Evolutionary conservation across 2,888 invertebrate genomes (phyloP).

Genomic region (Orchesellides sinensis): DNA sequence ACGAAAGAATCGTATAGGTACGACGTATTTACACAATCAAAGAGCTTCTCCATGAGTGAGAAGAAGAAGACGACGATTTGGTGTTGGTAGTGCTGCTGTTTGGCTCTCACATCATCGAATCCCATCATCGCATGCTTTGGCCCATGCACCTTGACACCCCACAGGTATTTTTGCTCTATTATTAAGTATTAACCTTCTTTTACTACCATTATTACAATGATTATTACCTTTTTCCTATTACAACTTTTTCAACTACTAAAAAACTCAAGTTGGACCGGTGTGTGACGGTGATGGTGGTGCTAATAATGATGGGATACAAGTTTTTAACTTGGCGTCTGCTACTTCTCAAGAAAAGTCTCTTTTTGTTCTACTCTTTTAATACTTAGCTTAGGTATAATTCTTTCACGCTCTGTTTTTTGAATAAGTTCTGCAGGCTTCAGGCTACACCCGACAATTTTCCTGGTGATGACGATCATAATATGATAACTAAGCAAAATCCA

Average conservation of each 20-base stretch:
- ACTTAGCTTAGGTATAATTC: no score
- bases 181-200: constrained; percentile 64
- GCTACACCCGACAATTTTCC: constrained; percentile 44
- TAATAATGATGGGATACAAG: constrained; percentile 23
- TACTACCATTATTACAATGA: constrained; percentile 54
- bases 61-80: not conserved
- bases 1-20: no score
- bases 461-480: no score
- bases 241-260: not conserved
- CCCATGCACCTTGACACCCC: constrained; percentile 57
- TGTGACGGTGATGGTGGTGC: not conserved
- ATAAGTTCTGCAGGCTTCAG: no score
- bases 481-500: not conserved
- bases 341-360: no score
- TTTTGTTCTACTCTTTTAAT: no score
- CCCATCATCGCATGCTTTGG: not conserved
- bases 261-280: not conserved
- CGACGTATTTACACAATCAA: not conserved
- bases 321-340: constrained; percentile 12
- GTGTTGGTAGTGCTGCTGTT: not conserved
- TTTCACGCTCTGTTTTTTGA: no score
- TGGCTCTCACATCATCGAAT: not conserved
- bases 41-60: not conserved
- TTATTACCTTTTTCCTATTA: constrained; percentile 45
- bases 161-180: constrained; percentile 60